These are phyloP conservation scores for Helobdella robusta DNA, from an alignment of 2,888 invertebrate species.

Conservation along the genomic window DNA sequence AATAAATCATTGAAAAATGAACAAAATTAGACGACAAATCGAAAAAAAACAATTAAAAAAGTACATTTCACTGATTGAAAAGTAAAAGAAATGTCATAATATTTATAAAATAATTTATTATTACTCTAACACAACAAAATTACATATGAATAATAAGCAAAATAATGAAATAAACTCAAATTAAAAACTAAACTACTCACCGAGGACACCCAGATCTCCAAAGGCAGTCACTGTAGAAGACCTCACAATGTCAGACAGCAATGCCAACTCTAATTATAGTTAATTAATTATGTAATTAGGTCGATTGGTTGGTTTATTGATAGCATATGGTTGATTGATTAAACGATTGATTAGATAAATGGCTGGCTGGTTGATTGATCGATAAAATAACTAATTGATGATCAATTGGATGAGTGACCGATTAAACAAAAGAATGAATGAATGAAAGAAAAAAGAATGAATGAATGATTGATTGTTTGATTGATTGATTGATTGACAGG, in stretches of 20 bases:
- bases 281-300: no score
- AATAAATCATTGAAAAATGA: no score
- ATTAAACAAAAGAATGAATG: background rate
- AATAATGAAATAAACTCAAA: no score
- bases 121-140: no score
- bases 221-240: constrained; percentile 16
- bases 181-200: no score
- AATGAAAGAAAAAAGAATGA: background rate
- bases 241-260: constrained; percentile 19
- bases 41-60: constrained; percentile 3
- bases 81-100: no score
- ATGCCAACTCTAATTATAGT: constrained; percentile 7
- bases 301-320: no score
- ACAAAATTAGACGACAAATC: background rate
- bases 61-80: background rate
- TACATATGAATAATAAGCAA: no score
- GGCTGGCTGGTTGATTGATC: background rate
- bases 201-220: constrained; percentile 10
- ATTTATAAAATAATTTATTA: no score
- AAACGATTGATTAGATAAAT: background rate
- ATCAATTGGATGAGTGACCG: background rate
- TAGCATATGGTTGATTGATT: background rate
- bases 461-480: background rate
- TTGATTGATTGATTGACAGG: background rate
- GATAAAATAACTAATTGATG: background rate